Evolutionary conservation across 2,113 vertebrate species (phyloP), one percentile per base, ranked within the genome.

Genomic region (Anoura caudifer): DNA sequence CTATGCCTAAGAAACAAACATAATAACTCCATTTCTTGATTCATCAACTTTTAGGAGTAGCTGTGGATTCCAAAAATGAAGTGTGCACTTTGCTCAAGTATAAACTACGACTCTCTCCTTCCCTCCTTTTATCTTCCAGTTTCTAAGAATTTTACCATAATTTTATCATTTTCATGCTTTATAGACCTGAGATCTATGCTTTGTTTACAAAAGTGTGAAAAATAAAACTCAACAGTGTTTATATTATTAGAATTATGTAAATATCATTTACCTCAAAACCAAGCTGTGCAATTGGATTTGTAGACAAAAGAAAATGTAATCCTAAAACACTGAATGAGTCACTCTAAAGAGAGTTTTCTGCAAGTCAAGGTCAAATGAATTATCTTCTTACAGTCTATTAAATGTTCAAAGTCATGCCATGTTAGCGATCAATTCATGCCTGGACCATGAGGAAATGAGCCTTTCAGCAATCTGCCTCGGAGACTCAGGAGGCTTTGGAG

Each of bases 241-340:
- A 69, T 5, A 80, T 94, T 88, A 28, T 95, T 91, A 67, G 36
- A 41, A 75, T 95, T 70, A 61, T 90, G 36, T 54, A 73, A 93
- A 93, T 90, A 72, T 43, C 43, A 90, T 86, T 94, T 56, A 92
- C 38, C 76, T 28, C 10, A 43, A 38, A 63, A 75, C 41, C 28
- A 91, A 94, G 47, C 65, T 83, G 45, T 93, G 2, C 86, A 91
- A 95, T 70, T 90, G 31, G 36, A 79, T 97, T 45, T 65, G n/a
- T 80, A 91, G 45, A 93, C 47, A 72, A 90, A 90, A 87, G 7
- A 61, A 96, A 96, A 96, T 87, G n/a, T 92, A 93, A 91, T 91
- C 43, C 45, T 83, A 86, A 87, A 91, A 19, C 26, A 67, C 91
- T 97, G 94, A 77, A 52, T 70, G 61, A 94, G 20, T 91, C 67